Conservation (phyloP, 2,888 invertebrate genomes). For the Rhorus exstirpatorius region DNA sequence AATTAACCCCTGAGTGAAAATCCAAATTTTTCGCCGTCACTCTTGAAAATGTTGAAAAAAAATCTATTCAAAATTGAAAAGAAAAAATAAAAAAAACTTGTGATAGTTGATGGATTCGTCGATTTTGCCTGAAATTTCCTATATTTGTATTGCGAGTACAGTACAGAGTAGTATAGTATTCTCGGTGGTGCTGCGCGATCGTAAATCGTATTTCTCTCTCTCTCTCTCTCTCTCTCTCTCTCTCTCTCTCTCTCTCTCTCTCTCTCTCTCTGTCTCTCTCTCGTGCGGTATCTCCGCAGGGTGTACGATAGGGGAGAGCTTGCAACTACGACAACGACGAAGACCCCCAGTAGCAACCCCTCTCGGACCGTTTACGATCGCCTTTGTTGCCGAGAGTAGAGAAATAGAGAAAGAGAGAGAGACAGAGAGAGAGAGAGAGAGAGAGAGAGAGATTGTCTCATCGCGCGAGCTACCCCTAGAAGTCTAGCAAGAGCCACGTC, state of each 20-base stretch:
- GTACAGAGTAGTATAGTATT: conserved; percentile 49
- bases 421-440: conserved; percentile 4
- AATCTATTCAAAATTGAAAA: no score
- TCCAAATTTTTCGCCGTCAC: no score
- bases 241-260: conserved; percentile 37
- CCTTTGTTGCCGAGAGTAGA: conserved; percentile 54
- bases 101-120: background rate
- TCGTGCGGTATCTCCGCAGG: conserved; percentile 57
- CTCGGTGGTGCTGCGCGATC: conserved; percentile 64
- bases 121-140: conserved; percentile 5
- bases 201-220: conserved; percentile 58
- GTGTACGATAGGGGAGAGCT: conserved; percentile 46
- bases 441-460: conserved; percentile 43
- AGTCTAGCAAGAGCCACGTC: conserved; percentile 62
- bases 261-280: conserved; percentile 30
- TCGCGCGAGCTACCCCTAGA: conserved; percentile 2
- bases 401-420: background rate
- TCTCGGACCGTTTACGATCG: conserved; percentile 70
- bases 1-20: no score
- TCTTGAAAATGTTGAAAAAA: no score
- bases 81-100: background rate
- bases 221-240: conserved; percentile 18
- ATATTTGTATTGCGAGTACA: conserved; percentile 21
- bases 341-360: conserved; percentile 56
- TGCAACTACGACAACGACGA: conserved; percentile 35